phyloP scores from a whole-genome alignment of 2,888 invertebrate species.

The Lithophane semibrunnea region DNA sequence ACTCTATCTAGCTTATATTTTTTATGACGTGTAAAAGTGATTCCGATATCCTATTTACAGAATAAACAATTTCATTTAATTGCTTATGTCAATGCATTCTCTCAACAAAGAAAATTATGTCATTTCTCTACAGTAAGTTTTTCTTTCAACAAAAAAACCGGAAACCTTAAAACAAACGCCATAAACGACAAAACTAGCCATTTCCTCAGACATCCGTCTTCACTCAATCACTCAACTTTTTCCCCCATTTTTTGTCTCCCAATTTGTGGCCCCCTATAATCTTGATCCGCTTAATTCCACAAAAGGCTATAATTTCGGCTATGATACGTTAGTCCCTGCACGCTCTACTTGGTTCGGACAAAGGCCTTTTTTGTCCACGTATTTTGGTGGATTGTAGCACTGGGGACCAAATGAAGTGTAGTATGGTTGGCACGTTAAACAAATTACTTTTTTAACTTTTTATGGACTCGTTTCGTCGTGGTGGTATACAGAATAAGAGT shows the following conservation, averaged over 20 bases:
- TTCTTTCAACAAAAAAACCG: neutral
- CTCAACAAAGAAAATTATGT: neutral
- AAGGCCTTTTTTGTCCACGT: slow-evolving; percentile 50
- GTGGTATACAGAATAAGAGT: too few species aligned
- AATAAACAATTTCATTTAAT: too few species aligned
- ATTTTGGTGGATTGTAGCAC: slow-evolving; percentile 12
- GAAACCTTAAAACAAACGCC: neutral
- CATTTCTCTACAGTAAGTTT: neutral
- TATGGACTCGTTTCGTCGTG: too few species aligned
- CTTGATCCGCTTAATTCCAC: slow-evolving; percentile 43
- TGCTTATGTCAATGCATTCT: neutral
- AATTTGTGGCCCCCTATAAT: slow-evolving; percentile 27
- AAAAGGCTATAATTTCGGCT: slow-evolving; percentile 44
- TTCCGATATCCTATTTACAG: too few species aligned
- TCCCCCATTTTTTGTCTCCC: slow-evolving; percentile 6
- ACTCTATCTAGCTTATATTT: too few species aligned
- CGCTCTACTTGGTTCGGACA: slow-evolving; percentile 49
- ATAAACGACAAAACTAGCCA: neutral
- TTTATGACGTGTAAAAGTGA: too few species aligned
- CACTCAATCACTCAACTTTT: slow-evolving; percentile 28
- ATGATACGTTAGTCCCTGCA: slow-evolving; percentile 44
- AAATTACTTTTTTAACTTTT: too few species aligned
- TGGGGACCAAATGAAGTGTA: slow-evolving; percentile 20
- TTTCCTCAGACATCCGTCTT: slow-evolving; percentile 11
- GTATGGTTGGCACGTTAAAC: slow-evolving; percentile 16